Percentiles rank a stretch among this genome's conserved stretches.
phyloP scores from a whole-genome alignment of 2,113 vertebrate genomes.

The Corythornis cristatus region DNA sequence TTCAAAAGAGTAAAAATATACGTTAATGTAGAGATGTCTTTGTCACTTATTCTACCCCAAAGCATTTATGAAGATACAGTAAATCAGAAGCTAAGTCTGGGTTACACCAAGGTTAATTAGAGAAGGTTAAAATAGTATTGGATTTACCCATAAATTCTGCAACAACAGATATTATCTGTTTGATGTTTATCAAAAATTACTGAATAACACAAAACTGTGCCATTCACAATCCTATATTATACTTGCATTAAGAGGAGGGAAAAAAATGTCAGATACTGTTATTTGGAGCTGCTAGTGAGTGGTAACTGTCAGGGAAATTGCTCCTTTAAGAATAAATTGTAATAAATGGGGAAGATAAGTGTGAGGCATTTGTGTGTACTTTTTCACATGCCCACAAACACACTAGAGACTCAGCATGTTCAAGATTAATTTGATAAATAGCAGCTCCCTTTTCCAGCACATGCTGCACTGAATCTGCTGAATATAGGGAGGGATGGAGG shows the following conservation, averaged over 20 bases:
- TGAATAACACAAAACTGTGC: neutral
- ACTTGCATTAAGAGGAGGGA: neutral
- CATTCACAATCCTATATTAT: neutral
- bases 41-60: neutral
- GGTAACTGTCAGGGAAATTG: neutral
- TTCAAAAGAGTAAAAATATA: neutral
- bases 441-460: neutral
- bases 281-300: neutral
- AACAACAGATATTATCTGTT: neutral
- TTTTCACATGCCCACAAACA: neutral
- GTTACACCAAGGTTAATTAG: slow-evolving; percentile 7
- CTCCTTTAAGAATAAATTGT: neutral
- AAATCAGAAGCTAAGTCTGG: slow-evolving; percentile 3
- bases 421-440: slow-evolving; percentile 26
- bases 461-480: neutral
- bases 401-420: neutral
- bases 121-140: neutral
- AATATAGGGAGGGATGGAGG: neutral
- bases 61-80: neutral
- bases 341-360: slow-evolving; percentile 10
- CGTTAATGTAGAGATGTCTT: neutral
- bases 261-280: neutral
- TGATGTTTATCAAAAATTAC: neutral
- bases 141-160: neutral
- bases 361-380: neutral